A percentile compares a stretch with the other conserved stretches of the same genome.
These are phyloP conservation scores for Crocallis elinguaria DNA, from an alignment of 2,888 invertebrate genomes.

Conservation along the genomic window DNA sequence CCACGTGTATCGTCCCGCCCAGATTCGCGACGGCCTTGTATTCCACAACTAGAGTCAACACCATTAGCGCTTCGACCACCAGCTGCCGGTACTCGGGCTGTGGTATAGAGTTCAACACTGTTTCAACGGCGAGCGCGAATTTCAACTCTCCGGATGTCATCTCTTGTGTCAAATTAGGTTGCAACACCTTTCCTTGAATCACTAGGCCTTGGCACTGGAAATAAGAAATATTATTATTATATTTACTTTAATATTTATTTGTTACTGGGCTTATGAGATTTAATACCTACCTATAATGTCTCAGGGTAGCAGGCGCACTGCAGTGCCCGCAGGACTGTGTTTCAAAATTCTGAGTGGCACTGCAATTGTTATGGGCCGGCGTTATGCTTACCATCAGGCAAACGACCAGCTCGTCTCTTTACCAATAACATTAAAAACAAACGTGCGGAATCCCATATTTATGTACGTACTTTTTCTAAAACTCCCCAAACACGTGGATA, in stretches of 20 bases:
- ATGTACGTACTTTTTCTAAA: constrained; percentile 89
- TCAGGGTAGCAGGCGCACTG: too few species aligned
- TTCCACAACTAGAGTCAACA: constrained; percentile 95
- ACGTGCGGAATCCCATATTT: background rate
- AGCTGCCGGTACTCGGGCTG: constrained; percentile 99
- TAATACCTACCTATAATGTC: too few species aligned
- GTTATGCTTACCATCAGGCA: too few species aligned
- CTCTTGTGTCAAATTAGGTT: constrained; percentile 97
- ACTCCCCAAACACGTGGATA: constrained; percentile 98
- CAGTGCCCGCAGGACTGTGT: too few species aligned
- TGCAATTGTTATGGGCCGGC: too few species aligned
- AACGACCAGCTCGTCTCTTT: too few species aligned
- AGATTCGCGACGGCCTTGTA: constrained; percentile 91
- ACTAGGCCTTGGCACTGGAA: constrained; percentile 94
- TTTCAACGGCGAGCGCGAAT: constrained; percentile 98
- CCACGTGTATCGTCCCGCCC: constrained; percentile 93
- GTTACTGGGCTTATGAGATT: too few species aligned
- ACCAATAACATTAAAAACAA: too few species aligned
- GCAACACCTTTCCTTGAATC: constrained; percentile 95
- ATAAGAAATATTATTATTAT: background rate
- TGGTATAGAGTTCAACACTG: constrained; percentile 97
- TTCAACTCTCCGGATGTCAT: constrained; percentile 99
- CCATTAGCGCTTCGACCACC: constrained; percentile 98
- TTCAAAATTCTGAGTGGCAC: too few species aligned
- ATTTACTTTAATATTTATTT: too few species aligned